Conservation (phyloP, 2,888 invertebrate species). For the Pristionchus maxplancki region DNA sequence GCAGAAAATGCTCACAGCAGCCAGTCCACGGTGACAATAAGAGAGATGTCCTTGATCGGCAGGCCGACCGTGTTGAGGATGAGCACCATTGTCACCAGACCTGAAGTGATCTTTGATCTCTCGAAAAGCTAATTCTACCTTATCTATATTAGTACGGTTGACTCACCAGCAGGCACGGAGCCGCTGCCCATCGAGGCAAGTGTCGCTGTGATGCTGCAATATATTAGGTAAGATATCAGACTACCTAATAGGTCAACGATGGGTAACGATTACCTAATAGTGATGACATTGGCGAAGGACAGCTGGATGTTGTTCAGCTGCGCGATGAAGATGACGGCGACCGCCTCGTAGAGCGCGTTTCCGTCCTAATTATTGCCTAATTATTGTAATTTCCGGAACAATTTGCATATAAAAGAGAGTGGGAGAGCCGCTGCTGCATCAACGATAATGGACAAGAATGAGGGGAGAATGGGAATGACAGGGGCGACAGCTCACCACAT, state of each 20-base stretch:
- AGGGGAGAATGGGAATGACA: too few species aligned
- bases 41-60: conserved; percentile 78
- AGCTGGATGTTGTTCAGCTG: conserved; percentile 88
- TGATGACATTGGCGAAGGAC: conserved; percentile 88
- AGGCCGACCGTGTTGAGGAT: conserved; percentile 79
- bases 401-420: too few species aligned
- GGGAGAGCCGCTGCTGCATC: too few species aligned
- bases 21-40: conserved; percentile 80
- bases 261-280: conserved; percentile 88
- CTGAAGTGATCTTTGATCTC: conserved; percentile 18
- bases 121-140: background rate
- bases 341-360: conserved; percentile 85
- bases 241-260: too few species aligned
- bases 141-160: too few species aligned
- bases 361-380: too few species aligned
- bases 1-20: conserved; percentile 77
- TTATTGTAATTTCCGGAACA: too few species aligned
- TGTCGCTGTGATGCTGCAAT: conserved; percentile 91
- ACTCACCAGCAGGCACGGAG: conserved; percentile 83
- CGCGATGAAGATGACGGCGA: conserved; percentile 89
- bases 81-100: conserved; percentile 76
- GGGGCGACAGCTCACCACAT: conserved; percentile 88
- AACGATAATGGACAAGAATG: too few species aligned
- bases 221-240: too few species aligned
- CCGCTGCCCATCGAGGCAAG: conserved; percentile 97